These are phyloP conservation scores for Kobus ellipsiprymnus DNA, from an alignment of 2,113 vertebrate genomes.

Conservation along the genomic window DNA sequence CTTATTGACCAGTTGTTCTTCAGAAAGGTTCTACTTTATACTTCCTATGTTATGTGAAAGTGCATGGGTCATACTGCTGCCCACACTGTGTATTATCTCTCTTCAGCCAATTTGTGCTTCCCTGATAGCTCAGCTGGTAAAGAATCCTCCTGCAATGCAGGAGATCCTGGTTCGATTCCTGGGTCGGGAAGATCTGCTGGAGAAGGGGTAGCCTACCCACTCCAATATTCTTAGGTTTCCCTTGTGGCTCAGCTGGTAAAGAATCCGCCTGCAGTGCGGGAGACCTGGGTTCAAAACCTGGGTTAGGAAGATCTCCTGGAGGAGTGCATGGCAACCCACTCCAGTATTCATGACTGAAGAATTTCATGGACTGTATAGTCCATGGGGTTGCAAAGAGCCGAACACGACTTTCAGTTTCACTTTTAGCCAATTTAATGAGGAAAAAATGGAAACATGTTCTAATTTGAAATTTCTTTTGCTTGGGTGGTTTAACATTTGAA, in stretches of 20 bases:
- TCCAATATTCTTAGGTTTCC: not conserved
- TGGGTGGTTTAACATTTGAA: not conserved
- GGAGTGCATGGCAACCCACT: not conserved
- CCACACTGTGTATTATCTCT: not conserved
- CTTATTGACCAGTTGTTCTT: not conserved
- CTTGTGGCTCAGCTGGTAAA: not conserved
- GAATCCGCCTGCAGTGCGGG: rapidly evolving
- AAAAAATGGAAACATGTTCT: not conserved
- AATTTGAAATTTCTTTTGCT: conserved; percentile 4
- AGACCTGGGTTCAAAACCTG: not conserved
- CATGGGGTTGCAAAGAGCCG: not conserved
- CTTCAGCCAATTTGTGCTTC: not conserved
- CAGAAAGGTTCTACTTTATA: not conserved
- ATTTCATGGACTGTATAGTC: not conserved
- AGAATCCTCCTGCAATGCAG: not conserved
- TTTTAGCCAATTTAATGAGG: not conserved
- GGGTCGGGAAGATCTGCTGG: not conserved
- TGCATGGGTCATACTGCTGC: not conserved
- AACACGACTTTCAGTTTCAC: not conserved
- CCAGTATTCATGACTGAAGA: not conserved
- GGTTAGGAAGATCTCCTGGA: not conserved
- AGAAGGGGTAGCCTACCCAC: not conserved
- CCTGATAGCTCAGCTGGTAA: not conserved
- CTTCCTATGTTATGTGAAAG: not conserved
- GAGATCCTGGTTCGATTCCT: not conserved